Conservation (phyloP, 2,888 invertebrate genomes). For the Caprella mutica region DNA sequence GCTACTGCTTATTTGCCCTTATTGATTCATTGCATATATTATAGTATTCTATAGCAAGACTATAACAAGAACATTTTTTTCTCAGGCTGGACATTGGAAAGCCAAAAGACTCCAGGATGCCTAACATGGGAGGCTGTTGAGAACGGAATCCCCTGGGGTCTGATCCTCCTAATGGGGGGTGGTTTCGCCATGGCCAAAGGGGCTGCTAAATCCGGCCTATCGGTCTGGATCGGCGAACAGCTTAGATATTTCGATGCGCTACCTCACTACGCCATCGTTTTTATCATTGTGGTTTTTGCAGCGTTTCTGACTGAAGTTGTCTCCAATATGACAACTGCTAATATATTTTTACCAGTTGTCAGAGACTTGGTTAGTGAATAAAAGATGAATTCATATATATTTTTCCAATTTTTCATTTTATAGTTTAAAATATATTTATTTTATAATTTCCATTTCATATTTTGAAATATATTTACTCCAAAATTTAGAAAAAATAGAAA, state of each 20-base stretch:
- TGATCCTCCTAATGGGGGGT: constrained; percentile 73
- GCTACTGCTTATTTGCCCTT: too few relatives aligned
- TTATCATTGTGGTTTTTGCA: constrained; percentile 64
- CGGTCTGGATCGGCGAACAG: constrained; percentile 58
- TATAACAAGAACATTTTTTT: too few relatives aligned
- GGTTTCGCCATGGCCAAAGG: constrained; percentile 85
- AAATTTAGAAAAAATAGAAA: too few relatives aligned
- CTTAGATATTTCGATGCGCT: constrained; percentile 49
- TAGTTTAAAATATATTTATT: too few relatives aligned
- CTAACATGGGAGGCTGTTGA: constrained; percentile 27
- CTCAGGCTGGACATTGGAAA: too few relatives aligned
- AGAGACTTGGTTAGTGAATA: constrained; percentile 59
- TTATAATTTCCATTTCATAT: too few relatives aligned
- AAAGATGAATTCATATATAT: too few relatives aligned
- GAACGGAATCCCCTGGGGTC: constrained; percentile 78
- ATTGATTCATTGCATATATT: too few relatives aligned
- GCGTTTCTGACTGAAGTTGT: constrained; percentile 78
- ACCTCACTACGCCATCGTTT: constrained; percentile 53
- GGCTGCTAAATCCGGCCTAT: constrained; percentile 65
- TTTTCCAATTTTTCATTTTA: too few relatives aligned
- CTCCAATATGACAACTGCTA: constrained; percentile 80
- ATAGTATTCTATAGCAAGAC: too few relatives aligned
- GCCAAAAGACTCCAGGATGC: constrained; percentile 3
- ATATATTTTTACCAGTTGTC: constrained; percentile 71
- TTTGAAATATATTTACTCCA: too few relatives aligned